A percentile compares a stretch with the other conserved stretches of the same genome.
These are phyloP conservation scores for Anoplius nigerrimus DNA, from an alignment of 2,888 invertebrate genomes.

Conservation along the genomic window DNA sequence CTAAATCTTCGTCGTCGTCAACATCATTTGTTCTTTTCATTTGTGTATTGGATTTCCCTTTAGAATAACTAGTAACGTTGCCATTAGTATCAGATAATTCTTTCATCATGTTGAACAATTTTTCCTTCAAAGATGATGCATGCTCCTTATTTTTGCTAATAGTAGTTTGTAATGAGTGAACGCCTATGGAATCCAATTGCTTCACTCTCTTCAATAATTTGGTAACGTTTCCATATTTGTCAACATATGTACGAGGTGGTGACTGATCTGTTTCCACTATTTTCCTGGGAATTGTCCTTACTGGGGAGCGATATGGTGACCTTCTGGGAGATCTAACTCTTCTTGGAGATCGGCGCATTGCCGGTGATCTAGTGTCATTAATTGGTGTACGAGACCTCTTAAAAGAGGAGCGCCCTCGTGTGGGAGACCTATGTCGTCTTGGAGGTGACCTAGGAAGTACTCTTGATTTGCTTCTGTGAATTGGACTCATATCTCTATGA, in stretches of 20 bases:
- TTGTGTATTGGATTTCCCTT: constrained; percentile 19
- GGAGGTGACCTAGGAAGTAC: constrained; percentile 40
- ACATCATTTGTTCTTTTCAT: constrained; percentile 27
- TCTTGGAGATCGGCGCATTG: constrained; percentile 39
- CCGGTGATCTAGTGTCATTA: constrained; percentile 32
- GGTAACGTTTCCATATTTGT: constrained; percentile 51
- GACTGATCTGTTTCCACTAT: constrained; percentile 21
- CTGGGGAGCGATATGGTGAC: constrained; percentile 33
- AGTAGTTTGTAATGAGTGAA: constrained; percentile 36
- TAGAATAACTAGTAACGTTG: constrained; percentile 23
- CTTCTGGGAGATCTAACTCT: constrained; percentile 40
- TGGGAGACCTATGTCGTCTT: constrained; percentile 48
- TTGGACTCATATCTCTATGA: constrained; percentile 47
- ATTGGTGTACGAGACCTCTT: constrained; percentile 53
- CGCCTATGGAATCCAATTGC: constrained; percentile 59
- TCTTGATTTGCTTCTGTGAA: constrained; percentile 39
- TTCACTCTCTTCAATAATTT: constrained; percentile 67
- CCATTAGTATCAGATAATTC: constrained; percentile 23
- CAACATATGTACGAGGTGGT: constrained; percentile 16
- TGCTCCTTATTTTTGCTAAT: constrained; percentile 55
- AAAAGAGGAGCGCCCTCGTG: constrained; percentile 42
- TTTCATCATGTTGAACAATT: constrained; percentile 66
- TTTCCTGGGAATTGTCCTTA: constrained; percentile 36
- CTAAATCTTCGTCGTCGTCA: constrained; percentile 67
- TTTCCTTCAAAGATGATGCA: constrained; percentile 67